Percentiles rank a stretch among this genome's conserved stretches.
Conservation (phyloP, 2,113 vertebrate genomes). For the Mesoclemmys tuberculata region DNA sequence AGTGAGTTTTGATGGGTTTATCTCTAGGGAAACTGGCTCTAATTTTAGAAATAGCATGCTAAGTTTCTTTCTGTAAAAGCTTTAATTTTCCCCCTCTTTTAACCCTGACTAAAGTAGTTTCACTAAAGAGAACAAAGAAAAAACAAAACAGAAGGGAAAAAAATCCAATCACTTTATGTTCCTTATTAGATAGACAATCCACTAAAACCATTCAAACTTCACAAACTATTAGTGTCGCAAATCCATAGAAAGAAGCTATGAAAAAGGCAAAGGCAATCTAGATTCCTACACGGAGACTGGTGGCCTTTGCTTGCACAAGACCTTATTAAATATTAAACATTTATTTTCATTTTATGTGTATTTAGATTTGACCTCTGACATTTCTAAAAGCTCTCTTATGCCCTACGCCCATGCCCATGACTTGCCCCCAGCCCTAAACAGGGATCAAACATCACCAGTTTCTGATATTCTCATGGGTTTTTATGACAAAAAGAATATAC, state of each 20-base stretch:
- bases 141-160: neutral
- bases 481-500: neutral
- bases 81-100: neutral
- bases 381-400: slow-evolving; percentile 39
- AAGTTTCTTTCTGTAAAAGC: neutral
- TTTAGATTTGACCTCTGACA: slow-evolving; percentile 34
- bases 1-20: neutral
- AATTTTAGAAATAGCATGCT: neutral
- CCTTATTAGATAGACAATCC: neutral
- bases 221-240: neutral
- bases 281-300: neutral
- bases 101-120: neutral
- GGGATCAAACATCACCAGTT: neutral
- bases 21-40: neutral
- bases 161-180: neutral
- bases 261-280: neutral
- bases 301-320: neutral
- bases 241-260: neutral
- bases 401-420: neutral
- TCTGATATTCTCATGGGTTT: neutral
- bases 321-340: slow-evolving; percentile 39
- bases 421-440: neutral
- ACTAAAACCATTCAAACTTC: neutral
- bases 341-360: slow-evolving; percentile 48
- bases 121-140: neutral